A percentile compares a stretch with the other conserved stretches of the same genome.
Evolutionary conservation across 2,888 invertebrate genomes (phyloP).

Genomic region (Tetranychus truncatus): DNA sequence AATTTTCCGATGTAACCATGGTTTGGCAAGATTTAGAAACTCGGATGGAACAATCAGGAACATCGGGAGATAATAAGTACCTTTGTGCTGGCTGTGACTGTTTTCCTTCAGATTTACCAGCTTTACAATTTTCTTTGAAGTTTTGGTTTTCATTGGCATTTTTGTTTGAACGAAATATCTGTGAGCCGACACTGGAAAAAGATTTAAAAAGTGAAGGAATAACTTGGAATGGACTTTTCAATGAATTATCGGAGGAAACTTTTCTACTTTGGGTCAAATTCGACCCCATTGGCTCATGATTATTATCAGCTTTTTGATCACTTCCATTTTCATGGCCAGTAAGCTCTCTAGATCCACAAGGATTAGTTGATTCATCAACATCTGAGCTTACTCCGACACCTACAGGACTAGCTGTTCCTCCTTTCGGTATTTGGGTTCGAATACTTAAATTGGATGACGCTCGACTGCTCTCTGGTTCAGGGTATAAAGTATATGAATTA

Average conservation of each 20-base stretch:
- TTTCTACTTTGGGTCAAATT: not conserved
- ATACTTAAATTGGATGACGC: slow-evolving; percentile 6
- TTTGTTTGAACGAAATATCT: not conserved
- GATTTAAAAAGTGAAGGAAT: not conserved
- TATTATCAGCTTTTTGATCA: not conserved
- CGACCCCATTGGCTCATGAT: not conserved
- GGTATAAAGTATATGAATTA: not conserved
- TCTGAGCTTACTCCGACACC: not conserved
- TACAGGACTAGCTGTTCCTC: not conserved
- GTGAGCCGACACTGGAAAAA: not conserved
- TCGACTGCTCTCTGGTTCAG: not conserved
- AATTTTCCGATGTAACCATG: not conserved
- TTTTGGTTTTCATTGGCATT: not conserved
- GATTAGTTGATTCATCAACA: not conserved
- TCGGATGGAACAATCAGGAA: not conserved
- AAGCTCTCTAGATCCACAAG: no score
- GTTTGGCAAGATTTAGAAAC: not conserved
- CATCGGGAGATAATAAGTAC: not conserved
- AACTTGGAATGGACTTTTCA: not conserved
- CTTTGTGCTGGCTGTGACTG: no score
- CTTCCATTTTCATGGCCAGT: not conserved
- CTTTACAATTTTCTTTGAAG: not conserved
- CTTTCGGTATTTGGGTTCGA: not conserved
- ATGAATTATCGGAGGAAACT: not conserved
- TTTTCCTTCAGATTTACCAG: not conserved